Evolutionary conservation across 2,888 invertebrate genomes (phyloP).

Genomic region (Epistrophella euchroma): DNA sequence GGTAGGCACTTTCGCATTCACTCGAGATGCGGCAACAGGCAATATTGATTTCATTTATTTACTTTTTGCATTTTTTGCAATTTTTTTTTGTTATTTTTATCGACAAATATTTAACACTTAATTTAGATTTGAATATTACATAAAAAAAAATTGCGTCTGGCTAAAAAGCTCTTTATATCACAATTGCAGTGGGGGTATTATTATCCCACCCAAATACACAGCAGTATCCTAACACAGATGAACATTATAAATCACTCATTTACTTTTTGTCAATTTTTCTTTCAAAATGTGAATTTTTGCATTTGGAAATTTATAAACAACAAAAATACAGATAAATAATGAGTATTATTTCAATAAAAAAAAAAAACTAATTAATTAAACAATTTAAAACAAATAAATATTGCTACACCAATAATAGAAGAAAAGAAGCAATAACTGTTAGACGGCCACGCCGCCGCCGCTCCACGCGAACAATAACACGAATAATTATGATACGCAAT

Average conservation of each 20-base stretch:
- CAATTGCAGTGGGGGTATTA: slow-evolving; percentile 4
- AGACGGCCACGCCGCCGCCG: slow-evolving; percentile 53
- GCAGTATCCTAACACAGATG: not conserved
- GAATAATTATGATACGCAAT: slow-evolving; percentile 60
- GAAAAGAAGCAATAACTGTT: slow-evolving; percentile 39
- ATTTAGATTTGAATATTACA: slow-evolving; percentile 1
- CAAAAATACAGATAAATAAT: not conserved
- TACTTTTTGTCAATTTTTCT: not conserved
- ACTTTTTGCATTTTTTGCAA: not conserved
- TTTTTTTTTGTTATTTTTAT: not conserved
- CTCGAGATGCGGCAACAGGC: not conserved
- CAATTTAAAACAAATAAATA: slow-evolving; percentile 3
- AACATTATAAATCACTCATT: slow-evolving; percentile 1
- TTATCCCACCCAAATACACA: not conserved
- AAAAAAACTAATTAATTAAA: not conserved
- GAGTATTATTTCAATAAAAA: not conserved
- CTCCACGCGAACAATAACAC: slow-evolving; percentile 59
- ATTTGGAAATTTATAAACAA: not conserved
- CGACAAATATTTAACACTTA: not conserved
- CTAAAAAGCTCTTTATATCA: not conserved
- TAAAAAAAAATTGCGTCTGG: not conserved
- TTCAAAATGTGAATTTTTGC: not conserved
- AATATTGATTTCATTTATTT: not conserved
- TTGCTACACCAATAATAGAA: slow-evolving; percentile 15
- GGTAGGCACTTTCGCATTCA: not conserved